Evolutionary conservation across 2,888 invertebrate species (phyloP).

Genomic region (Selenia dentaria): DNA sequence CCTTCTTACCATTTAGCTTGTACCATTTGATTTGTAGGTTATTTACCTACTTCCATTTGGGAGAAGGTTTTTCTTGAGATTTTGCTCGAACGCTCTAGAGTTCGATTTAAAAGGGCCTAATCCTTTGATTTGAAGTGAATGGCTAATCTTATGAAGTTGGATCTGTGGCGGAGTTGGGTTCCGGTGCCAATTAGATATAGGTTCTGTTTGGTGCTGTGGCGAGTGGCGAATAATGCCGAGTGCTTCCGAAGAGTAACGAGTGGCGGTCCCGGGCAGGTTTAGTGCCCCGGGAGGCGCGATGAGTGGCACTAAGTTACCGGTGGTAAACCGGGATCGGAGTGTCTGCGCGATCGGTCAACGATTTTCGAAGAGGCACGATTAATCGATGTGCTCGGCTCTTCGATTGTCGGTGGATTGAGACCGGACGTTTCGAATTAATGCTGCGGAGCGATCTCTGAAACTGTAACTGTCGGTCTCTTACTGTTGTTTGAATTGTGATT

Average conservation of each 20-base stretch:
- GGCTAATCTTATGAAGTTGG: constrained; percentile 55
- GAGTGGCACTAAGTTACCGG: constrained; percentile 52
- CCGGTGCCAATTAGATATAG: constrained; percentile 65
- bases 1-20: constrained; percentile 31
- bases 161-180: constrained; percentile 48
- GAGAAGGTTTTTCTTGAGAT: constrained; percentile 11
- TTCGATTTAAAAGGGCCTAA: constrained; percentile 8
- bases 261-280: constrained; percentile 35
- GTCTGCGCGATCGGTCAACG: constrained; percentile 41
- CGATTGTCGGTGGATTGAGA: constrained; percentile 18
- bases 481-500: constrained; percentile 6
- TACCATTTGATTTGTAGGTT: constrained; percentile 30
- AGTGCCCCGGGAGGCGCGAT: constrained; percentile 39
- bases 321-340: constrained; percentile 32
- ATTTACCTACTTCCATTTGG: constrained; percentile 13
- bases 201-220: constrained; percentile 47
- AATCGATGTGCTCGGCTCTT: constrained; percentile 7
- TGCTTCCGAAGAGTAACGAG: constrained; percentile 35
- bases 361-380: constrained; percentile 29
- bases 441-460: constrained; percentile 11
- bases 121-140: constrained; percentile 34
- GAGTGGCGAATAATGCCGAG: constrained; percentile 23
- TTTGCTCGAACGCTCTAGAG: constrained; percentile 1
- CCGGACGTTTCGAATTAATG: constrained; percentile 11
- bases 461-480: constrained; percentile 7